Base-by-base conservation (phyloP, 2,888 invertebrate genomes). In the Lysandra bellargus region DNA sequence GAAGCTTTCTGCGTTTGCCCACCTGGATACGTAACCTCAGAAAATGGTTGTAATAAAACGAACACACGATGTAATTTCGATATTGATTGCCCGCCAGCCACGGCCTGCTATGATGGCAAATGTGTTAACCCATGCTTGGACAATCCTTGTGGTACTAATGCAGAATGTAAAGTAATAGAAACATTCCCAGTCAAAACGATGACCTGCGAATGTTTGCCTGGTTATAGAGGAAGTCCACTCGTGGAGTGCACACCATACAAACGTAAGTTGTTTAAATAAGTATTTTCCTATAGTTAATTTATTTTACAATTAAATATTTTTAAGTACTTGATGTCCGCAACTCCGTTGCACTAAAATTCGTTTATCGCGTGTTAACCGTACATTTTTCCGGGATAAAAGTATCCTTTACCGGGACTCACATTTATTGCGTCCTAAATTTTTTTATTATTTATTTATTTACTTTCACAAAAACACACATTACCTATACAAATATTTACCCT, bases 181-280 rank as follows among this genome's bases (percentile, higher is more conserved):
- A 98, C 98, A 0, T 93, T 96, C 78, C 98, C 98, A 12, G 97
- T 98, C 0, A 95, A 97, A 87, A 98, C 98, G 9, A 97, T 98
- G 97, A 96, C 97, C 81, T 98, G 98, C 87, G 97, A 97, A 90
- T 98, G 98, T 88, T 88, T 97, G 74, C 97, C 97, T 60, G 98
- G 98, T 81, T 98, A 97, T 88, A 96, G 96, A 90, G 98, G 98
- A 88, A 98, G 98, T 88, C 98, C 98, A 33, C 96, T 98, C 9
- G 95, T 97, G 12, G 96, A 97, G 86, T 98, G 98, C 87, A 89
- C 87, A 81, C 89, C 91, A 14, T 97, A 97, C 84, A 96, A 96
- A 95, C 95, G 98, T 96, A 95, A 96, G 96, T 95, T 64, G 80
- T 72, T 61, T 64, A 30, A 64, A 30, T 64, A 61, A 64, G 53